These are phyloP conservation scores for Kuschelorhynchus macadamiae DNA, from an alignment of 2,888 invertebrate species.

Conservation along the genomic window DNA sequence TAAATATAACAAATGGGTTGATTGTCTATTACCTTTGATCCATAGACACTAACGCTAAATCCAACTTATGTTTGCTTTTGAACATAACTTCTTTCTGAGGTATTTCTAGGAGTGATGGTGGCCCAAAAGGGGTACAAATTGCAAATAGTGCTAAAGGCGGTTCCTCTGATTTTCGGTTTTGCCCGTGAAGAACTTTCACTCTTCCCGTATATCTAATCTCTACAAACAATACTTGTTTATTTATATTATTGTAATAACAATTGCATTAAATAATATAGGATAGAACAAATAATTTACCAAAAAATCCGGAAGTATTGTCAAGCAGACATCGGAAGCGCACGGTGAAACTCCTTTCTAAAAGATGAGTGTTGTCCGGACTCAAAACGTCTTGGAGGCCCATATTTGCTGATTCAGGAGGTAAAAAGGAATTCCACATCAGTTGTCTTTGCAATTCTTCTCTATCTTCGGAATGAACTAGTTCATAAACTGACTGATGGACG, in stretches of 20 bases:
- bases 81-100: constrained; percentile 99
- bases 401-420: constrained; percentile 83
- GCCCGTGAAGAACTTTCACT: constrained; percentile 96
- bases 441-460: constrained; percentile 97
- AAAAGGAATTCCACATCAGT: constrained; percentile 94
- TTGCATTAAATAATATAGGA: neutral
- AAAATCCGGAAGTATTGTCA: constrained; percentile 99
- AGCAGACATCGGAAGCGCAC: constrained; percentile 98
- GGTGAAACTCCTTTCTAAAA: constrained; percentile 96
- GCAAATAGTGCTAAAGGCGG: constrained; percentile 96
- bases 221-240: constrained; percentile 67
- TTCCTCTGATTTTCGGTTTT: constrained; percentile 94
- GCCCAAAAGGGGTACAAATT: constrained; percentile 98
- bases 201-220: constrained; percentile 98
- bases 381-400: constrained; percentile 90
- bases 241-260: neutral
- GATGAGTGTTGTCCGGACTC: constrained; percentile 88
- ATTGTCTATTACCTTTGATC: constrained; percentile 84
- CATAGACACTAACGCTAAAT: constrained; percentile 96
- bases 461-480: constrained; percentile 98
- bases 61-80: constrained; percentile 99
- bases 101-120: constrained; percentile 95
- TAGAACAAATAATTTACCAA: constrained; percentile 83
- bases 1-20: too few species aligned
- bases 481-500: constrained; percentile 99